Evolutionary conservation across 2,113 vertebrate genomes (phyloP).

Genomic region (Ctenomys sociabilis): DNA sequence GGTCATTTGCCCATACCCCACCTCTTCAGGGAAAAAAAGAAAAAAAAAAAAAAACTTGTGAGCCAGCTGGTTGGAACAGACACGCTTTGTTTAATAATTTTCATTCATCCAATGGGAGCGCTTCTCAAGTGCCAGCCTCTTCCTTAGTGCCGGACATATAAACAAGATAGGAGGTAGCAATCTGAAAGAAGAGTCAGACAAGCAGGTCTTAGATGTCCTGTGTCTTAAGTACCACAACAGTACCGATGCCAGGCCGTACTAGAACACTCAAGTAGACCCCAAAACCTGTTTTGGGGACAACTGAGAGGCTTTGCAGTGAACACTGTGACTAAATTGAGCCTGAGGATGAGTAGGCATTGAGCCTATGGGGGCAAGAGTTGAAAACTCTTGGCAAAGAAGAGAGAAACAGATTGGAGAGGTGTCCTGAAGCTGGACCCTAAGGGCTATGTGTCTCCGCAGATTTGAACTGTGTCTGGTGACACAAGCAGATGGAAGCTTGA

Average conservation of each 20-base stretch:
- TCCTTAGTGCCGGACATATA: not conserved
- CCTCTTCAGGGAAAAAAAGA: not conserved
- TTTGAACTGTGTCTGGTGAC: not conserved
- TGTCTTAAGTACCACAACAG: not conserved
- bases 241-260: not conserved
- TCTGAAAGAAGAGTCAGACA: not conserved
- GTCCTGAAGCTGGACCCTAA: not conserved
- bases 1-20: slow-evolving; percentile 38
- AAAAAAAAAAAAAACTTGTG: not conserved
- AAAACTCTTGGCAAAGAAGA: not conserved
- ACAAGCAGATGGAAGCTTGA: not conserved
- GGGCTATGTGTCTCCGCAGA: not conserved
- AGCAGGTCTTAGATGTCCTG: not conserved
- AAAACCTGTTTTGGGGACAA: not conserved
- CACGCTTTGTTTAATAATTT: slow-evolving; percentile 46
- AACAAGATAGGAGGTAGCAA: not conserved
- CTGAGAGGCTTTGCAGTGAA: not conserved
- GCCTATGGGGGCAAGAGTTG: not conserved
- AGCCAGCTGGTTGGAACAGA: slow-evolving; percentile 26
- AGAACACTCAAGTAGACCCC: not conserved
- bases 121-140: not conserved
- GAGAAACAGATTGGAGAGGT: not conserved
- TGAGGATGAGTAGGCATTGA: not conserved
- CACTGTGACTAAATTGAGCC: not conserved
- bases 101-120: not conserved